Evolutionary conservation across 2,797 vertebrate species (phyloP), one percentile per base, ranked within the genome.

Genomic region (Carduelis carduelis): DNA sequence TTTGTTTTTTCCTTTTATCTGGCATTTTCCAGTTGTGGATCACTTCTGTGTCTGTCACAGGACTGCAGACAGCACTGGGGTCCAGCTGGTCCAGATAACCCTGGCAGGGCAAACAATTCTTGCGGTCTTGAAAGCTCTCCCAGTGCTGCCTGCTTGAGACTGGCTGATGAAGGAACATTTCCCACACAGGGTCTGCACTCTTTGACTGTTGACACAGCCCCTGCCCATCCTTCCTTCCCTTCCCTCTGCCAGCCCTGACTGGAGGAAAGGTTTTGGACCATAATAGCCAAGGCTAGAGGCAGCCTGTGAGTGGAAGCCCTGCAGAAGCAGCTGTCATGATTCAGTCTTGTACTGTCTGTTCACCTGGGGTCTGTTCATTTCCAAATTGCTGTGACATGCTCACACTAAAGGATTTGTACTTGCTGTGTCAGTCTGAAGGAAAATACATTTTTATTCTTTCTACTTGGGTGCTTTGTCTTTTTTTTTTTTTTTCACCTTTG

Each of bases 391-490:
- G 11, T 75, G 37, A 95, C 92, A 83, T 96, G 94, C 96, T 97
- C 96, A 83, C 93, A 87, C 94, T 95, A 91, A 97, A 94, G 96
- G 95, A 96, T 97, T 98, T 98, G 96, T 98, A 97, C 95, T 97
- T 95, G 96, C 97, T 97, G 83, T 96, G 93, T 97, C 95, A 88
- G 93, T 96, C 96, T 96, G 95, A 97, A 97, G 97, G 93, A 97
- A 96, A 97, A 97, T 97, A 96, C 96, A 95, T 98, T 98, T 98
- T 97, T 98, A 98, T 98, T 98, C 98, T 98, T 98, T 98, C 97
- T 98, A 98, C 97, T 97, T 95, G 96, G 88, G 96, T 97, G 91
- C 95, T 98, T 97, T 96, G 97, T 98, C 97, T 97, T 95, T 70
- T 85, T 71, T 83, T 81, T 74, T 61, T 70, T 65, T 85, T 75